Conservation (phyloP, 1,140 invertebrate genomes). For the Wasmannia auropunctata region DNA sequence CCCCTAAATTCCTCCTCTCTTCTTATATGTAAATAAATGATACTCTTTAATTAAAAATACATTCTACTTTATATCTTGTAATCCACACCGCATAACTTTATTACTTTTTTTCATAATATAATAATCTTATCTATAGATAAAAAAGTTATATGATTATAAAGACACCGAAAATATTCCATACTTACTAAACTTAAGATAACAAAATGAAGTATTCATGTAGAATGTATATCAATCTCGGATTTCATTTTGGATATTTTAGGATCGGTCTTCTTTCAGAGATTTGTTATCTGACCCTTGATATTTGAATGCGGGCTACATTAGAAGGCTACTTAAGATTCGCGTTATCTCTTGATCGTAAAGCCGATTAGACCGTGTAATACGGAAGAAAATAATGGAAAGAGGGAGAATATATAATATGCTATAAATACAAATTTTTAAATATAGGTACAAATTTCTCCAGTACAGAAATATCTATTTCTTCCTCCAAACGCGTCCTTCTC, state of each 20-base stretch:
- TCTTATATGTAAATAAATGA: background rate
- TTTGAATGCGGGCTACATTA: background rate
- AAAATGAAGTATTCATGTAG: background rate
- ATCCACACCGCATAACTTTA: background rate
- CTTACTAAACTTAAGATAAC: background rate
- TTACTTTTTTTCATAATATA: background rate
- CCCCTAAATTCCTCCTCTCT: background rate
- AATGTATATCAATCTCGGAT: background rate
- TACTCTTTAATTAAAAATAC: constrained; percentile 7
- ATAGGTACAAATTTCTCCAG: background rate
- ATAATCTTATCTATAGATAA: too few relatives aligned
- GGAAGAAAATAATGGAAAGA: background rate
- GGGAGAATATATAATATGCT: background rate
- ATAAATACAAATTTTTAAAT: background rate
- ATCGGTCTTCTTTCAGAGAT: background rate
- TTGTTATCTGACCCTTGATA: background rate
- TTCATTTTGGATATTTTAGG: background rate
- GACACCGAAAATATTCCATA: background rate
- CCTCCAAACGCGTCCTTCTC: background rate
- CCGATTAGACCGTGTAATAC: background rate
- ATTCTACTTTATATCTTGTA: background rate
- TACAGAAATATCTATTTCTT: background rate
- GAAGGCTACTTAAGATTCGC: background rate
- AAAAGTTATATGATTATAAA: background rate
- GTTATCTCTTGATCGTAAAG: background rate